phyloP scores from a whole-genome alignment of 2,888 invertebrate species.

The Diarsia mendica region DNA sequence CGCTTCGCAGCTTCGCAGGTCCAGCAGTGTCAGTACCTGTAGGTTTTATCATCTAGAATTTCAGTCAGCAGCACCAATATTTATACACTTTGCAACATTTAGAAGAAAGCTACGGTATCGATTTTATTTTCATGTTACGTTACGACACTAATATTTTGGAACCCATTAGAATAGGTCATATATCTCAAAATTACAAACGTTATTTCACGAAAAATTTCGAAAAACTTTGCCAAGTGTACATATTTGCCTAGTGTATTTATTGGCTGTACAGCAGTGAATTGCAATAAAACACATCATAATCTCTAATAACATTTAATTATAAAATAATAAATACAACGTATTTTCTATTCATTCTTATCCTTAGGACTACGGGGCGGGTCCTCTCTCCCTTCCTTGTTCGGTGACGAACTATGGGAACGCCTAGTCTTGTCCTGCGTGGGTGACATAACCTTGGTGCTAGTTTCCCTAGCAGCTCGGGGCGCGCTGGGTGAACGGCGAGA shows the following conservation, averaged over 20 bases:
- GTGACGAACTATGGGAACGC: conserved; percentile 92
- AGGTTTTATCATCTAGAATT: neutral
- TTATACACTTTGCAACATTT: no score
- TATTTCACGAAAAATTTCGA: no score
- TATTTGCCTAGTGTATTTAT: no score
- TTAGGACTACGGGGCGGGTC: conserved; percentile 89
- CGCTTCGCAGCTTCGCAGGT: neutral
- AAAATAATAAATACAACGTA: conserved; percentile 30
- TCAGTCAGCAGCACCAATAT: neutral
- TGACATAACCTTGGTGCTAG: conserved; percentile 56
- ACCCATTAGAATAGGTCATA: no score
- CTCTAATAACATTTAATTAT: conserved; percentile 11
- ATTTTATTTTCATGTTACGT: no score
- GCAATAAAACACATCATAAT: conserved; percentile 24
- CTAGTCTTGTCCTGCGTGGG: conserved; percentile 57
- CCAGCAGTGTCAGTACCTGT: neutral
- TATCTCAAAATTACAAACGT: no score
- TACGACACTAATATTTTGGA: no score
- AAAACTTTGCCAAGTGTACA: no score
- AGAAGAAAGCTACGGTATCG: no score
- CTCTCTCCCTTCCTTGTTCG: conserved; percentile 82
- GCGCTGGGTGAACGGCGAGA: conserved; percentile 1
- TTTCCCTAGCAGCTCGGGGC: conserved; percentile 54
- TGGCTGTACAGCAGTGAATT: neutral
- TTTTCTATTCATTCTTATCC: conserved; percentile 65